A percentile compares a stretch with the other conserved stretches of the same genome.
phyloP scores from a whole-genome alignment of 2,113 vertebrate species.

The Caranx ignobilis region DNA sequence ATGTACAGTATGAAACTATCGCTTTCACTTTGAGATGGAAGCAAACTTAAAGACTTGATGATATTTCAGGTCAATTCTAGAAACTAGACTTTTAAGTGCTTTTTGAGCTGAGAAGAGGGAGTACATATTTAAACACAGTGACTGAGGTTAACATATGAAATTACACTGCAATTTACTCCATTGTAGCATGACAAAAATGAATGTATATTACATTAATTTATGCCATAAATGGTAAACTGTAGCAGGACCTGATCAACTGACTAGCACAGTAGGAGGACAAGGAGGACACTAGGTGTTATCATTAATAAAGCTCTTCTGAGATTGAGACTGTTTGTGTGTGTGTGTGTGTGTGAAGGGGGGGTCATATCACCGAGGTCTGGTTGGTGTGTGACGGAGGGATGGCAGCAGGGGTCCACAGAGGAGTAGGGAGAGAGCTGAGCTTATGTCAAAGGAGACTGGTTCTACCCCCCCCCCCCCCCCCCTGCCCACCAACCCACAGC shows the following conservation, averaged over 20 bases:
- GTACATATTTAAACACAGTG: too few relatives aligned
- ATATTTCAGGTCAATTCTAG: too few relatives aligned
- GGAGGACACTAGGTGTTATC: background rate
- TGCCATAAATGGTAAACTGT: background rate
- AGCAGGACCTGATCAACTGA: background rate
- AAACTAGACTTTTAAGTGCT: too few relatives aligned
- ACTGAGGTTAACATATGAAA: background rate
- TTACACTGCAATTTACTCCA: background rate
- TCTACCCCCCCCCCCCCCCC: constrained; percentile 25
- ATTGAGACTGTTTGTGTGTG: constrained; percentile 11
- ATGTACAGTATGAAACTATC: too few relatives aligned
- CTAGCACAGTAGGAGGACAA: background rate
- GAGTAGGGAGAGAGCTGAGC: constrained; percentile 46
- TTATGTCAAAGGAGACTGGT: constrained; percentile 61
- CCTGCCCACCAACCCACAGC: constrained; percentile 59
- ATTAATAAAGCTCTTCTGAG: constrained; percentile 18
- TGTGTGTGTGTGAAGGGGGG: background rate
- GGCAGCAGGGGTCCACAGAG: constrained; percentile 67
- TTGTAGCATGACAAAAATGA: background rate
- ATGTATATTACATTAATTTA: background rate
- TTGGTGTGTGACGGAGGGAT: constrained; percentile 60
- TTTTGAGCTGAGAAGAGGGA: too few relatives aligned
- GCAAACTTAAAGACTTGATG: too few relatives aligned
- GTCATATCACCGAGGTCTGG: constrained; percentile 42
- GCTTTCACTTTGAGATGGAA: too few relatives aligned